These are phyloP conservation scores for Drosophila mercatorum DNA, from an alignment of 2,888 invertebrate species.

Conservation along the genomic window DNA sequence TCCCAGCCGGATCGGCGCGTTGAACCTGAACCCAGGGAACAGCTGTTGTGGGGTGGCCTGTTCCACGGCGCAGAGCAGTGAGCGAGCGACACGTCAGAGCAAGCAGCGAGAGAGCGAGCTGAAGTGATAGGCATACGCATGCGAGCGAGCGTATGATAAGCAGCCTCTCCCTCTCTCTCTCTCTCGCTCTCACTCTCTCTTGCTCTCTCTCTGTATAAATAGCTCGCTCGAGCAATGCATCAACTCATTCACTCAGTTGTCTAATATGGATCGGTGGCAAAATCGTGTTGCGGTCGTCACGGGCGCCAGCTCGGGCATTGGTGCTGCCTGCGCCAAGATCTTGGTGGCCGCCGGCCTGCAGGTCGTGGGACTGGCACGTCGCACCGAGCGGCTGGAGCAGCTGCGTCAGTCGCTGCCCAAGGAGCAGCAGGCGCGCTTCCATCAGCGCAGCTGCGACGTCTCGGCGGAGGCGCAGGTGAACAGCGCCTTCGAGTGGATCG, in stretches of 20 bases:
- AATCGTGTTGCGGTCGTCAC: conserved; percentile 88
- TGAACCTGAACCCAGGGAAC: conserved; percentile 12
- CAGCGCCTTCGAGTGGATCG: conserved; percentile 86
- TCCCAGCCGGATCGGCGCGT: conserved; percentile 17
- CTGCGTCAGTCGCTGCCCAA: conserved; percentile 61
- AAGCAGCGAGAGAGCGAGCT: not conserved
- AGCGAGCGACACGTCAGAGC: conserved; percentile 48
- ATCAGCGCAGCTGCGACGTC: conserved; percentile 84
- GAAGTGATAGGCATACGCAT: not conserved
- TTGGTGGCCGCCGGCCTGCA: conserved; percentile 86
- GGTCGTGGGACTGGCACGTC: conserved; percentile 86
- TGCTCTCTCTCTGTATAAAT: conserved; percentile 19
- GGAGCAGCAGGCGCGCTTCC: conserved; percentile 67
- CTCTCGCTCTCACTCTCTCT: not conserved
- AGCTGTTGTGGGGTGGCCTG: conserved; percentile 52
- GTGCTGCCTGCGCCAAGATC: conserved; percentile 85
- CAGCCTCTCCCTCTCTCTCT: not conserved
- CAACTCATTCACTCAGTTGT: conserved; percentile 4
- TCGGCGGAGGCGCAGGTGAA: conserved; percentile 86
- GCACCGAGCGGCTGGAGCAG: conserved; percentile 71
- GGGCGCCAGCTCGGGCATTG: conserved; percentile 88
- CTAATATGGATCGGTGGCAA: conserved; percentile 81
- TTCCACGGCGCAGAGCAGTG: conserved; percentile 46
- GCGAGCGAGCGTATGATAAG: conserved; percentile 27
- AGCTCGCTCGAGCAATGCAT: not conserved